Conservation (phyloP, 2,888 invertebrate genomes). For the Apocheima hispidaria region DNA sequence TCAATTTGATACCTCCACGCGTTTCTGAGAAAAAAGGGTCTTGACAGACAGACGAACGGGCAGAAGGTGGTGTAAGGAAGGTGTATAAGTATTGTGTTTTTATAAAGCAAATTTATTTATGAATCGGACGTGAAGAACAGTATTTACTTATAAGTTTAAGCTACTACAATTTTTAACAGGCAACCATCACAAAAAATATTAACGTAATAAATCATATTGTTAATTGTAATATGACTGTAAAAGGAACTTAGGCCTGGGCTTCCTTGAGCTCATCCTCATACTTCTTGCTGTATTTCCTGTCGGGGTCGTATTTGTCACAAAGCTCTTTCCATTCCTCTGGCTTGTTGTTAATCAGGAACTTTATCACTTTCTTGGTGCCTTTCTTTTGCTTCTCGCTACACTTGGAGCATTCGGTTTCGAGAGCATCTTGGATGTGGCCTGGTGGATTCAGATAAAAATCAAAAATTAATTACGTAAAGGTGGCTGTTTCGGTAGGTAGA, state of each 20-base stretch:
- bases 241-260: slow-evolving; percentile 5
- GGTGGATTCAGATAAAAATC: slow-evolving; percentile 30
- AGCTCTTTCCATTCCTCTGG: slow-evolving; percentile 55
- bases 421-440: slow-evolving; percentile 63
- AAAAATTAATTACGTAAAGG: background rate
- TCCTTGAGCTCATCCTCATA: slow-evolving; percentile 65
- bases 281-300: slow-evolving; percentile 54
- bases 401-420: slow-evolving; percentile 56
- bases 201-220: too few species aligned
- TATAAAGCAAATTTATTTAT: too few species aligned
- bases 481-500: background rate
- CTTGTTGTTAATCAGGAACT: slow-evolving; percentile 64
- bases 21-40: too few species aligned
- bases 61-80: too few species aligned
- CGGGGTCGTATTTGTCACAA: slow-evolving; percentile 65
- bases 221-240: too few species aligned
- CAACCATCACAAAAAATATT: too few species aligned
- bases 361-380: slow-evolving; percentile 59
- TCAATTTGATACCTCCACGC: too few species aligned
- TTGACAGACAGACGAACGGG: too few species aligned
- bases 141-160: too few species aligned
- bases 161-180: too few species aligned
- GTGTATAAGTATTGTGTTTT: too few species aligned
- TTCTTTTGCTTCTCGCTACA: slow-evolving; percentile 52
- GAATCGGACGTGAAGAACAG: too few species aligned